Evolutionary conservation across 2,888 invertebrate species (phyloP).

Genomic region (Ichneumon xanthorius): DNA sequence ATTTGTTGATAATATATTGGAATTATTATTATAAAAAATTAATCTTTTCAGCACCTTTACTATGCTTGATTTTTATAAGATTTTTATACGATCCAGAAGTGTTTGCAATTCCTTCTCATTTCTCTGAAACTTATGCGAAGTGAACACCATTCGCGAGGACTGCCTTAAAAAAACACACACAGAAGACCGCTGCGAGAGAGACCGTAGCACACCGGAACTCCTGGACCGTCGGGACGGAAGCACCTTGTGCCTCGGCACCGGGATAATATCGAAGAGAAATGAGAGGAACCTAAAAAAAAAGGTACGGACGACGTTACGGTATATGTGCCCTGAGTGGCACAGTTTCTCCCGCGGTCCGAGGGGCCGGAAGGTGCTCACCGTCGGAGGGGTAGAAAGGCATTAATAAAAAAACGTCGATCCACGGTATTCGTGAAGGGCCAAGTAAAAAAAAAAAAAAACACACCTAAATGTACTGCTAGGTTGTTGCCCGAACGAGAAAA

Average conservation of each 20-base stretch:
- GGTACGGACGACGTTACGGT: conserved; percentile 80
- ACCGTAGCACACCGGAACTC: conserved; percentile 74
- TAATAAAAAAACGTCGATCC: conserved; percentile 67
- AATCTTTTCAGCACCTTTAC: too few relatives aligned
- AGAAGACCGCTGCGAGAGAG: conserved; percentile 59
- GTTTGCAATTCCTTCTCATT: too few relatives aligned
- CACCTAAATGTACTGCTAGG: conserved; percentile 81
- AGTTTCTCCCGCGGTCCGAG: conserved; percentile 77
- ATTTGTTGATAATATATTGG: too few relatives aligned
- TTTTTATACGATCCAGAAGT: too few relatives aligned
- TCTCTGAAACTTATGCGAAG: too few relatives aligned
- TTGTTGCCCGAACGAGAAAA: conserved; percentile 69
- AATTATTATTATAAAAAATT: too few relatives aligned
- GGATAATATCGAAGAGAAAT: conserved; percentile 60
- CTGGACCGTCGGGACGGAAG: conserved; percentile 77
- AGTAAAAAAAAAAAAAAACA: conserved; percentile 76
- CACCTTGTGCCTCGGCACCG: conserved; percentile 78
- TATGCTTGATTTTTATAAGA: too few relatives aligned
- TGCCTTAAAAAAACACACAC: conserved; percentile 37
- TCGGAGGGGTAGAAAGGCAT: conserved; percentile 72
- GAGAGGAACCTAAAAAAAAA: conserved; percentile 60
- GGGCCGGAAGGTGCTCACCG: conserved; percentile 70
- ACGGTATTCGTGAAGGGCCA: conserved; percentile 22
- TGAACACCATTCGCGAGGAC: too few relatives aligned
- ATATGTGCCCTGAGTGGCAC: conserved; percentile 81